phyloP scores from a whole-genome alignment of 2,888 invertebrate species.

The Holacanthella duospinosa region DNA sequence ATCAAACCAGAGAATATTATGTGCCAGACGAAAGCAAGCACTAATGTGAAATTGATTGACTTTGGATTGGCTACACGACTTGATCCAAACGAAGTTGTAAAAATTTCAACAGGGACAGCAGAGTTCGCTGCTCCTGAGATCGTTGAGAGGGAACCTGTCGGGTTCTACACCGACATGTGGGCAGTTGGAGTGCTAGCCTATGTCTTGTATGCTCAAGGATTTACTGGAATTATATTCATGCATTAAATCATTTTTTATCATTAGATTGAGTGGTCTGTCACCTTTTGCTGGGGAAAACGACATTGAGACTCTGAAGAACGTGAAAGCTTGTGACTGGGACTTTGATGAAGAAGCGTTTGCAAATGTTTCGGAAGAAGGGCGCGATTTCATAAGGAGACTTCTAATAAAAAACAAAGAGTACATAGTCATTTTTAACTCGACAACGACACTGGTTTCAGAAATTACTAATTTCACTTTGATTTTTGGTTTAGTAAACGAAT shows the following conservation, averaged over 20 bases:
- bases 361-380: slow-evolving; percentile 89
- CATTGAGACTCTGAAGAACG: slow-evolving; percentile 94
- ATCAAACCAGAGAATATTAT: slow-evolving; percentile 98
- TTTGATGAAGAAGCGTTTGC: slow-evolving; percentile 93
- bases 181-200: slow-evolving; percentile 97
- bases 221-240: neutral
- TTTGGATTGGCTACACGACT: slow-evolving; percentile 97
- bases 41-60: slow-evolving; percentile 95
- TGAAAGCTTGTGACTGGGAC: slow-evolving; percentile 98
- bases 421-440: slow-evolving; percentile 43
- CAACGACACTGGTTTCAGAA: no score
- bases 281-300: slow-evolving; percentile 99
- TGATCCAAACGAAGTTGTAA: slow-evolving; percentile 96
- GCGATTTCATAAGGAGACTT: slow-evolving; percentile 91
- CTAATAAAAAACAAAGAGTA: slow-evolving; percentile 87
- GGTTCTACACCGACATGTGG: slow-evolving; percentile 99
- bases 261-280: slow-evolving; percentile 85
- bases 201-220: slow-evolving; percentile 66
- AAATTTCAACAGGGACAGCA: slow-evolving; percentile 97
- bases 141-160: slow-evolving; percentile 94
- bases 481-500: slow-evolving; percentile 64
- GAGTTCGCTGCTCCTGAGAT: slow-evolving; percentile 99
- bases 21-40: slow-evolving; percentile 92
- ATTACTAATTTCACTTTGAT: neutral
- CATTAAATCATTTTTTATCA: neutral